phyloP scores from a whole-genome alignment of 64 coral and sea anemone species.

The Montipora capricornis region DNA sequence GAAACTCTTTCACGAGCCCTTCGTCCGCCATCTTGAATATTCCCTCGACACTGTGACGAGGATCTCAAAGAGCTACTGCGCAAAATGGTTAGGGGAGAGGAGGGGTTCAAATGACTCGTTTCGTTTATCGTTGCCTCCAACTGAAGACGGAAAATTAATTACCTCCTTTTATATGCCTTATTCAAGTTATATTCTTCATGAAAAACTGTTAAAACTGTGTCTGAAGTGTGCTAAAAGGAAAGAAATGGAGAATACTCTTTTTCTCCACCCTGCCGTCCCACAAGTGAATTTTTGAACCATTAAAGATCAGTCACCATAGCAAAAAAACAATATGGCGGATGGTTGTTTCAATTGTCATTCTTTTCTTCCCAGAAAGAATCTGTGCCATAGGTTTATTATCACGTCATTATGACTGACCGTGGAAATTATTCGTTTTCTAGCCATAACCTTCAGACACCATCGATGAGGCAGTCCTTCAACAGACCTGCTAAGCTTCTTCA shows the following conservation, averaged over 20 bases:
- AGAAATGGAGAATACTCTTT: too few species aligned
- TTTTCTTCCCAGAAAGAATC: background rate
- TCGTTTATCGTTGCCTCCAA: background rate
- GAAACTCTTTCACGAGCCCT: slow-evolving; percentile 26
- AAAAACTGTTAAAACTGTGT: too few species aligned
- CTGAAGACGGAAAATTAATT: background rate
- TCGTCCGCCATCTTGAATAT: slow-evolving; percentile 64
- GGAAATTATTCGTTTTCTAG: slow-evolving; percentile 90
- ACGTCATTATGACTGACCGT: slow-evolving; percentile 61
- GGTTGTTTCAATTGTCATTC: background rate
- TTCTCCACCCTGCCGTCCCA: background rate
- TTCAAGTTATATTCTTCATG: too few species aligned
- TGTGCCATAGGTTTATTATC: background rate
- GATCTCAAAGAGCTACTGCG: background rate
- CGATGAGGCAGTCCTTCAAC: slow-evolving; percentile 44
- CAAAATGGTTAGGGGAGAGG: background rate
- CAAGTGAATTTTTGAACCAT: background rate
- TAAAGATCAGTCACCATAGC: slow-evolving; percentile 7
- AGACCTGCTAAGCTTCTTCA: slow-evolving; percentile 72
- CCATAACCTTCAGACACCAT: slow-evolving; percentile 62
- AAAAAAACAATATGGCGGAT: slow-evolving; percentile 67
- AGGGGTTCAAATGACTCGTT: background rate
- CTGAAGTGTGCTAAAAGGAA: background rate
- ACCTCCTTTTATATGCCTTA: too few species aligned
- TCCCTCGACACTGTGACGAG: slow-evolving; percentile 39